These are phyloP conservation scores for Dryobates pubescens DNA, from an alignment of 2,797 vertebrate species.

Conservation along the genomic window DNA sequence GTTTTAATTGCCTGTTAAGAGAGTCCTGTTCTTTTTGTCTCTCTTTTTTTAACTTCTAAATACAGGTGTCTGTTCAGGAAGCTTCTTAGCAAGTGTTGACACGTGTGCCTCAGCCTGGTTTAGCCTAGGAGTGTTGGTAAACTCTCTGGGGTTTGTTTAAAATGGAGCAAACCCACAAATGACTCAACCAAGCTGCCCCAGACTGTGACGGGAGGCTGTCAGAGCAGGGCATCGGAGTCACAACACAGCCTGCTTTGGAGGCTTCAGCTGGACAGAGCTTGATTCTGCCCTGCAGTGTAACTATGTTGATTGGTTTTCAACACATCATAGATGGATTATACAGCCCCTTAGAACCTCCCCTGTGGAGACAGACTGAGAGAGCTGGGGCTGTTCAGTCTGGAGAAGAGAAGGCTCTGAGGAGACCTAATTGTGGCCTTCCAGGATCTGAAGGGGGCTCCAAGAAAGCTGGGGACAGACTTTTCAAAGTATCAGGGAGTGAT, in stretches of 20 bases:
- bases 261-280: background rate
- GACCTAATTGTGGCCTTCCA: no score
- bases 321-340: background rate
- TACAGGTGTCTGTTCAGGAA: background rate
- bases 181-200: fast-evolving
- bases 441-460: no score
- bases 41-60: background rate
- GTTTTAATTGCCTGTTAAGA: slow-evolving; percentile 32
- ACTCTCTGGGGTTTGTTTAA: background rate
- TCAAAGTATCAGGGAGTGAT: no score
- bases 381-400: no score
- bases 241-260: background rate
- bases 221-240: background rate
- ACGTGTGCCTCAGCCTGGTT: background rate
- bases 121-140: background rate
- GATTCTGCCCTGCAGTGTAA: background rate
- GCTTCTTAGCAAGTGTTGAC: background rate
- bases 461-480: no score
- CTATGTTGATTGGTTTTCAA: background rate
- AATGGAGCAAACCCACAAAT: background rate
- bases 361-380: no score
- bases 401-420: no score
- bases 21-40: background rate
- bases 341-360: fast-evolving
- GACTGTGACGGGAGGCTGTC: background rate